phyloP scores from a whole-genome alignment of 2,797 vertebrate genomes.

The Parauchenoglanis ngamensis region DNA sequence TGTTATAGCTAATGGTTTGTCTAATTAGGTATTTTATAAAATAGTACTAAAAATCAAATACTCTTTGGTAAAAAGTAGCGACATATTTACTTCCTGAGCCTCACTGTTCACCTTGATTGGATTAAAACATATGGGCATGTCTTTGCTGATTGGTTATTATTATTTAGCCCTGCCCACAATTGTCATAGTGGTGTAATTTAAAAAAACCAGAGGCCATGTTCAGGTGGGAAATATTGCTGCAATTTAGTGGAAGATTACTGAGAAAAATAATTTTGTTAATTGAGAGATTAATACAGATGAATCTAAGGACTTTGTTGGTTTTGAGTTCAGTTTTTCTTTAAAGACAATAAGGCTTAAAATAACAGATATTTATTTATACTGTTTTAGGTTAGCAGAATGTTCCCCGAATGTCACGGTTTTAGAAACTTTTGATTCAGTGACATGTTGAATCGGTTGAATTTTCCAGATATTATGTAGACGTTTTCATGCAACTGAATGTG shows the following conservation, averaged over 20 bases:
- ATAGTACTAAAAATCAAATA: background rate
- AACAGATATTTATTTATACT: background rate
- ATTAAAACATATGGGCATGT: background rate
- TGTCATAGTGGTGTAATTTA: background rate
- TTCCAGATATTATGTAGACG: background rate
- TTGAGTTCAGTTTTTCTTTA: background rate
- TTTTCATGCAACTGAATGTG: background rate
- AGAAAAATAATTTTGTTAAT: background rate
- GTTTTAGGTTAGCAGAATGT: background rate
- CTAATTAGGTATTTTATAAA: background rate
- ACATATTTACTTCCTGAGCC: background rate
- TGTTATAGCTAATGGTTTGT: background rate
- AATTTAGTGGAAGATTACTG: background rate
- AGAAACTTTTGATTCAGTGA: background rate
- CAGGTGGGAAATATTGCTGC: background rate
- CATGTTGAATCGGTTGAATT: background rate
- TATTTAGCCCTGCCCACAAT: background rate
- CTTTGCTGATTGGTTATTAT: background rate
- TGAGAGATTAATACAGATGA: background rate
- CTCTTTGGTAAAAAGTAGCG: background rate
- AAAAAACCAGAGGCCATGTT: background rate
- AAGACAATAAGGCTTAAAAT: background rate
- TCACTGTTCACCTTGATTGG: background rate
- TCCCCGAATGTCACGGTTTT: background rate
- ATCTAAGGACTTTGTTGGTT: background rate